Base-by-base conservation (phyloP, 2,113 vertebrate genomes). In the Scomber scombrus region DNA sequence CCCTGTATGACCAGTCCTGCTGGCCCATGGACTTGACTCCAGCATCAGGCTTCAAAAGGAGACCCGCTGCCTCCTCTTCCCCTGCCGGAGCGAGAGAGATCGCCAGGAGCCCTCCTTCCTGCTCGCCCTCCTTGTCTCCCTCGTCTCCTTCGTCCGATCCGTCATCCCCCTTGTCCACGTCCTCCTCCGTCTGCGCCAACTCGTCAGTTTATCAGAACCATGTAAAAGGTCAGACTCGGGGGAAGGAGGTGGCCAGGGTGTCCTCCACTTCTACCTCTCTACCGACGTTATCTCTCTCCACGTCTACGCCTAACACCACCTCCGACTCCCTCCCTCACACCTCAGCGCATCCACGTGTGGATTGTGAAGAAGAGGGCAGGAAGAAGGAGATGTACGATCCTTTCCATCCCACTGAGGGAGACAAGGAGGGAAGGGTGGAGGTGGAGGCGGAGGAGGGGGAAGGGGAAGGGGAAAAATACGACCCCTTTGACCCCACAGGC, bases 401-500 rank as follows among this genome's bases (percentile, higher is more conserved):
- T n/a, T 97, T 97, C 76, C 94, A 96, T 75, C 96, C 96, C 3
- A 97, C 96, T 0, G 96, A 97, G 0, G 95, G 89, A 12, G 92
- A 94, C 23, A 89, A 77, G 13, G 92, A 92, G 13, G 85, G 85
- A 16, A 80, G 75, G 11, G 51, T 29, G 23, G 88, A 45, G 15
- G 86, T 69, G 15, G 90, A 93, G 4, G 91, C 95, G 0, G 91
- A 88, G 9, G 88, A 45, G 13, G 85, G 71, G 16, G 90, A 93
- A 4, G 91, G 34, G 2, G 90, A 94, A n/a, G 95, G 95, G 31
- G 96, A 98, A 80, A 98, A 98, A 60, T 98, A 98, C 7, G 97
- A 98, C 72, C 97, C 97, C 1, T 98, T 98, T 55, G 97, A 98
- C 43, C 97, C 97, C 23, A 98, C 97, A 0, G 97, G 97, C 43